Percentiles rank a stretch among this genome's conserved stretches.
phyloP scores from a whole-genome alignment of 2,888 invertebrate genomes.

The Rambutsinella grinnellia region DNA sequence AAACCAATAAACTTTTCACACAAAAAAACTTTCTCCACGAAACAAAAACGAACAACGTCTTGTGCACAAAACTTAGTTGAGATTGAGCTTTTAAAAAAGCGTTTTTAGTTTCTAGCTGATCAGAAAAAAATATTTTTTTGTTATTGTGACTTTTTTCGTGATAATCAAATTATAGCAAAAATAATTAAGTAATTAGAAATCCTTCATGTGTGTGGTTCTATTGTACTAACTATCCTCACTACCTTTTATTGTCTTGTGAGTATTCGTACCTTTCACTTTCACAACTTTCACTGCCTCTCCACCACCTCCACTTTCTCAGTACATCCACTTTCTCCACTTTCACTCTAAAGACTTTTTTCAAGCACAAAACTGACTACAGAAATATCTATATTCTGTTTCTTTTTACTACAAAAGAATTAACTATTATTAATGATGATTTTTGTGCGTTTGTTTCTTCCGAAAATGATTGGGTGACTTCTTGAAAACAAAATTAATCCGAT shows the following conservation, averaged over 20 bases:
- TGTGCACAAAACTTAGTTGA: not conserved
- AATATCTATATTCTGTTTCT: slow-evolving; percentile 4
- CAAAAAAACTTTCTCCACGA: not conserved
- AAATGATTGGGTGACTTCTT: slow-evolving; percentile 40
- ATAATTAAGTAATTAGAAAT: not conserved
- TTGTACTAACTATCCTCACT: slow-evolving; percentile 1
- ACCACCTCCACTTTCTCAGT: slow-evolving; percentile 27
- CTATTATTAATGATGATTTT: slow-evolving; percentile 45
- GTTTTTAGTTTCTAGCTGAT: not conserved
- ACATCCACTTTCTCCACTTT: slow-evolving; percentile 39
- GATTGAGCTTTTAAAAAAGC: not conserved
- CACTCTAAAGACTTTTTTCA: slow-evolving; percentile 20
- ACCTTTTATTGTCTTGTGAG: slow-evolving; percentile 2
- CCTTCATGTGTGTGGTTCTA: not conserved
- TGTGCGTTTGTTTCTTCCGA: slow-evolving; percentile 31
- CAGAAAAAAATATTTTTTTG: not conserved
- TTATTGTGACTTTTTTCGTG: not conserved
- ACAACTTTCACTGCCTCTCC: slow-evolving; percentile 34
- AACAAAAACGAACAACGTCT: not conserved
- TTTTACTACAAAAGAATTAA: slow-evolving; percentile 10
- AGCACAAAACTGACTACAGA: no score
- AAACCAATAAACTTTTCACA: not conserved
- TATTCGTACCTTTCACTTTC: slow-evolving; percentile 36
- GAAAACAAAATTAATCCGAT: slow-evolving; percentile 15
- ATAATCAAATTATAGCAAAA: no score